Evolutionary conservation across 2,797 vertebrate genomes (phyloP).

Genomic region (Sternotherus odoratus): DNA sequence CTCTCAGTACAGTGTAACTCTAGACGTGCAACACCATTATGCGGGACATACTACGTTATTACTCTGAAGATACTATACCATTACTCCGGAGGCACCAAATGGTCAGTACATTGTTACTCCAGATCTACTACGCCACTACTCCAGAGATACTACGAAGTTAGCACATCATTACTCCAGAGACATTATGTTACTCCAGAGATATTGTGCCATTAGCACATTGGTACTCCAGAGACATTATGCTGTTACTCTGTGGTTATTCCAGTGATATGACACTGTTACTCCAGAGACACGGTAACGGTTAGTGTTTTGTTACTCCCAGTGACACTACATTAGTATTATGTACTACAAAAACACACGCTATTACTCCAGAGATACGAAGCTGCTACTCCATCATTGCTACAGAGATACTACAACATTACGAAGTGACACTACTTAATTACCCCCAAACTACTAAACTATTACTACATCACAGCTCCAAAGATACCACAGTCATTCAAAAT

Average conservation of each 20-base stretch:
- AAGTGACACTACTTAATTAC: background rate
- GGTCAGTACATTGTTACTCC: too few species aligned
- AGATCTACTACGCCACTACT: too few species aligned
- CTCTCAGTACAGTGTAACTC: background rate
- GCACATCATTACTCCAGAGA: background rate
- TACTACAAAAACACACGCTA: background rate
- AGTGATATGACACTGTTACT: too few species aligned
- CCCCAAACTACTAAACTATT: background rate
- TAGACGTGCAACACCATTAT: background rate
- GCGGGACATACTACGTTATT: background rate
- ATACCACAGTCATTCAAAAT: background rate
- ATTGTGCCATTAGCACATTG: background rate
- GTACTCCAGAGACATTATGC: background rate
- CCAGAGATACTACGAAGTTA: too few species aligned
- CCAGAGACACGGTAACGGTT: background rate
- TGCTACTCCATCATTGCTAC: background rate
- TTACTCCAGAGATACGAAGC: background rate
- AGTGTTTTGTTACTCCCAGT: background rate
- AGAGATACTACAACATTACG: background rate
- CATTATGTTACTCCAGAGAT: background rate
- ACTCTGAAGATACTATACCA: too few species aligned
- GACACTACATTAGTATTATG: background rate
- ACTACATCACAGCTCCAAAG: background rate
- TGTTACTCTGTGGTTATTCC: too few species aligned
- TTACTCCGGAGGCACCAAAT: too few species aligned